phyloP scores from a whole-genome alignment of 53 echinoderm and acorn worm species.

The Patiria pectinifera region DNA sequence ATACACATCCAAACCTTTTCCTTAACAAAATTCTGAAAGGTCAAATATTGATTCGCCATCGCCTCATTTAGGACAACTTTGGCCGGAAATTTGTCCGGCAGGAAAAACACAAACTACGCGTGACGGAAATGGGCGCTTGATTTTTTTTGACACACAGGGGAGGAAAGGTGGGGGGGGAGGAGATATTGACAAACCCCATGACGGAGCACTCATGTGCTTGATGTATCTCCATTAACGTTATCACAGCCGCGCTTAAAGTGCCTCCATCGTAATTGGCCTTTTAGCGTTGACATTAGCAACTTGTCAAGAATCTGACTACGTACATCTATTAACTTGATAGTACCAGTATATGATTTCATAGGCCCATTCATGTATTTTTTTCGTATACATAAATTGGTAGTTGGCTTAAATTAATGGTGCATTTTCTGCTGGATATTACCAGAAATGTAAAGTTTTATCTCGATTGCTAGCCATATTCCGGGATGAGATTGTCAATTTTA shows the following conservation, averaged over 20 bases:
- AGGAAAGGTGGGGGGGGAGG: not conserved
- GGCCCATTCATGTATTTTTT: too few species aligned
- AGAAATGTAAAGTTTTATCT: too few species aligned
- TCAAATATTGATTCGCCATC: slow-evolving; percentile 3
- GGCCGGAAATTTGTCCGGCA: not conserved
- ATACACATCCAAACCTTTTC: not conserved
- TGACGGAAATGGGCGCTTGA: slow-evolving; percentile 32
- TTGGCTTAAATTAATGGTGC: too few species aligned
- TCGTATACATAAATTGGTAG: too few species aligned
- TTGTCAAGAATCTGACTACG: not conserved
- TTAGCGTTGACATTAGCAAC: not conserved
- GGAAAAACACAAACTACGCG: not conserved
- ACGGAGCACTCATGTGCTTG: not conserved
- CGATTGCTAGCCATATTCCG: too few species aligned
- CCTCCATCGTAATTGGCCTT: slow-evolving; percentile 4
- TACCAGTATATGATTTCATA: too few species aligned
- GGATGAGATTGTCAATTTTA: too few species aligned
- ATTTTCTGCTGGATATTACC: too few species aligned
- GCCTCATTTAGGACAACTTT: not conserved
- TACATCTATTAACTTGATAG: not conserved
- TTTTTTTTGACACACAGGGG: not conserved
- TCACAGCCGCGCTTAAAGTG: not conserved
- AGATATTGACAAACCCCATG: not conserved
- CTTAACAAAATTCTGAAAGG: not conserved
- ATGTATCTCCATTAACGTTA: not conserved